A percentile compares a stretch with the other conserved stretches of the same genome.
Conservation (phyloP, 2,113 vertebrate species). For the Eira barbara region DNA sequence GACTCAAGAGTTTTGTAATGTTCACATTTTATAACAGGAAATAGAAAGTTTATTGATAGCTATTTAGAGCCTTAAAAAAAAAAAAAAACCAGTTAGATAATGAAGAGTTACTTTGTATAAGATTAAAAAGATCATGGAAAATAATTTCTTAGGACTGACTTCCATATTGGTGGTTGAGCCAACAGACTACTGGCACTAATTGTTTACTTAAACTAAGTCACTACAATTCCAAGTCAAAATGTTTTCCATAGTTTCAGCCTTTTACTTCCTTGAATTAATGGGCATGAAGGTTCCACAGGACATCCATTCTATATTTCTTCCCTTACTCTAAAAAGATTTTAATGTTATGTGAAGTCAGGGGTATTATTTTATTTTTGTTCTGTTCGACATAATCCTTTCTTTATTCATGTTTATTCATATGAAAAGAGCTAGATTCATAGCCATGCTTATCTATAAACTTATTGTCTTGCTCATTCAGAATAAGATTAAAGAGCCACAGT, state of each 20-base stretch:
- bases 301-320: neutral
- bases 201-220: slow-evolving; percentile 65
- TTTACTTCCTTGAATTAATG: slow-evolving; percentile 32
- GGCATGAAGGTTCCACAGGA: neutral
- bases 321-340: slow-evolving; percentile 39
- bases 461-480: slow-evolving; percentile 8
- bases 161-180: slow-evolving; percentile 77
- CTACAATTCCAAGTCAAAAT: slow-evolving; percentile 63
- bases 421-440: slow-evolving; percentile 33
- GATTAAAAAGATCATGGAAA: slow-evolving; percentile 82
- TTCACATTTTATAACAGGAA: slow-evolving; percentile 86
- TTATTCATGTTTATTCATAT: slow-evolving; percentile 25
- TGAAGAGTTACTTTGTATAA: slow-evolving; percentile 82
- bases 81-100: slow-evolving; percentile 71
- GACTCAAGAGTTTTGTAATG: slow-evolving; percentile 76
- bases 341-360: neutral
- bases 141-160: slow-evolving; percentile 85
- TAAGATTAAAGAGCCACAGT: neutral
- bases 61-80: slow-evolving; percentile 79
- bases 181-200: slow-evolving; percentile 71
- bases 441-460: neutral
- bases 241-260: slow-evolving; percentile 61
- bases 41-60: slow-evolving; percentile 85
- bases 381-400: neutral
- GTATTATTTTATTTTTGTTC: slow-evolving; percentile 44